phyloP scores from a whole-genome alignment of 2,797 vertebrate species.

The Psittacula echo region DNA sequence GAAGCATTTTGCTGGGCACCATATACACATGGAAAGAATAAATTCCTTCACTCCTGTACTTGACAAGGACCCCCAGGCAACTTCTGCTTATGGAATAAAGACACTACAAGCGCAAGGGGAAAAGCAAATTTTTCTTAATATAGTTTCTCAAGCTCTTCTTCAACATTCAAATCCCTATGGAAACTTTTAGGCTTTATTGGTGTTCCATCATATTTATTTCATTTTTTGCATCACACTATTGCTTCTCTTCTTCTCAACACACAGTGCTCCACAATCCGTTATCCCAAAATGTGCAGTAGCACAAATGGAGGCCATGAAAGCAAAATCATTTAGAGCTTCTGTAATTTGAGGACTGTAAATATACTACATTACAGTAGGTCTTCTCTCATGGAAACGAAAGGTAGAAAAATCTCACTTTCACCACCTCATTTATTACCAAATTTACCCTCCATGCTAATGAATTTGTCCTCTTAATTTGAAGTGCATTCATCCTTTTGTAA shows the following conservation, averaged over 20 bases:
- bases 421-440: not conserved
- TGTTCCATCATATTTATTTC: slow-evolving; percentile 55
- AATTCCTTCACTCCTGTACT: not conserved
- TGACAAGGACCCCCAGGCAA: not conserved
- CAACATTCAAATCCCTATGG: slow-evolving; percentile 51
- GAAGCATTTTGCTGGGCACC: not conserved
- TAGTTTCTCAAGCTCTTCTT: slow-evolving; percentile 16
- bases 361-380: not conserved
- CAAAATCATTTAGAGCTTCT: slow-evolving; percentile 9
- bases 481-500: not conserved
- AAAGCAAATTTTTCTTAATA: not conserved
- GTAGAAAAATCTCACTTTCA: not conserved
- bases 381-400: not conserved
- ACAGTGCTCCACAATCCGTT: slow-evolving; percentile 17
- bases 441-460: not conserved
- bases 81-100: slow-evolving; percentile 13
- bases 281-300: slow-evolving; percentile 22
- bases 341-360: slow-evolving; percentile 7
- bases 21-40: not conserved
- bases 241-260: slow-evolving; percentile 40
- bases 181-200: slow-evolving; percentile 55
- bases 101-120: not conserved
- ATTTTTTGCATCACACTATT: slow-evolving; percentile 34
- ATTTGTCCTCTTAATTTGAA: not conserved
- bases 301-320: slow-evolving; percentile 27